phyloP scores from a whole-genome alignment of 2,797 vertebrate species.

The Clarias laeviceps region DNA sequence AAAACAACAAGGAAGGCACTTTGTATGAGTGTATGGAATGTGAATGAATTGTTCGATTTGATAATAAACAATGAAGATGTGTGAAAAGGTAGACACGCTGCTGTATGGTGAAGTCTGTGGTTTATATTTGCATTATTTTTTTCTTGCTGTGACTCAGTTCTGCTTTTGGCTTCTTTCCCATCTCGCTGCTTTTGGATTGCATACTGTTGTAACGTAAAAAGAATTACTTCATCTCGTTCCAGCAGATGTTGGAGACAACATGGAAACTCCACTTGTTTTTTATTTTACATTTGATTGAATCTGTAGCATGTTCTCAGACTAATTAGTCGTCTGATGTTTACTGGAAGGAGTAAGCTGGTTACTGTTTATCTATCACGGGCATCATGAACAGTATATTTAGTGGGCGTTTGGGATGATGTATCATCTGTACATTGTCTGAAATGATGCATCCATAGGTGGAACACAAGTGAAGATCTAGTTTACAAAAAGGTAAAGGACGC shows the following conservation, averaged over 20 bases:
- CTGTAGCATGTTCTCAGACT: background rate
- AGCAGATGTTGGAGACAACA: no score
- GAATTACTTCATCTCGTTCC: background rate
- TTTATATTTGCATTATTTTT: background rate
- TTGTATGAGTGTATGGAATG: conserved; percentile 15
- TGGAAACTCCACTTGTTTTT: background rate
- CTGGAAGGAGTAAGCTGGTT: background rate
- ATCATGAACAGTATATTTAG: background rate
- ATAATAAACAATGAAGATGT: background rate
- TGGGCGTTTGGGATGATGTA: background rate
- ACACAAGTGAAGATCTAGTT: background rate
- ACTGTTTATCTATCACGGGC: background rate
- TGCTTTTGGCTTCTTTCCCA: background rate
- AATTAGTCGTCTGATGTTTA: background rate
- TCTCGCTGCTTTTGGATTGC: background rate
- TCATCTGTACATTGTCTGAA: background rate
- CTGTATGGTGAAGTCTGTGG: background rate
- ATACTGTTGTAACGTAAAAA: background rate
- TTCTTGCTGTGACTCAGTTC: no score
- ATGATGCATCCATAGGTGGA: background rate
- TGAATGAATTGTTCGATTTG: conserved; percentile 1
- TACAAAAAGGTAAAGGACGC: background rate
- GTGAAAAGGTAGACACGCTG: background rate
- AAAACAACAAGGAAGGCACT: background rate
- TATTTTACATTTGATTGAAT: background rate